These are phyloP conservation scores for Sarcophaga variegata DNA, from an alignment of 2,888 invertebrate species.

Conservation along the genomic window DNA sequence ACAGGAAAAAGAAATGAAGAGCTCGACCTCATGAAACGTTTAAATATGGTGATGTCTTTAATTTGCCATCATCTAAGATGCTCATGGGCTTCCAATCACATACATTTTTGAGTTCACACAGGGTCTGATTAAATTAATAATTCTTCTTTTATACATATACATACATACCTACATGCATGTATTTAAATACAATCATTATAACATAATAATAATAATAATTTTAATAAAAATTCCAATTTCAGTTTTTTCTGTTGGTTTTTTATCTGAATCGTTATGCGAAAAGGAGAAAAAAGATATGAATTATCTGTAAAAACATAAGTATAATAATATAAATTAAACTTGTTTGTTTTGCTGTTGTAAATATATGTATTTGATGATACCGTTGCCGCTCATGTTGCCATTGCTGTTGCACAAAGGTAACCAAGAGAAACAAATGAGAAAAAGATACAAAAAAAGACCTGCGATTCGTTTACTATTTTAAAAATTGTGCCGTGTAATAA, in stretches of 20 bases:
- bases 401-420: slow-evolving; percentile 10
- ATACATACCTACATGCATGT: background rate
- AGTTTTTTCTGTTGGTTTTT: no score
- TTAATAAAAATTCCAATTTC: background rate
- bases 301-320: background rate
- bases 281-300: background rate
- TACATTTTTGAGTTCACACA: no score
- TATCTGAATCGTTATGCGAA: no score
- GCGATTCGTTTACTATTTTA: background rate
- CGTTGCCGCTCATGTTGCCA: background rate
- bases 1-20: no score
- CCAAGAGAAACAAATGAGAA: slow-evolving; percentile 17
- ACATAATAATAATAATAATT: background rate
- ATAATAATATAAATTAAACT: slow-evolving; percentile 15
- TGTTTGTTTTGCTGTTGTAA: background rate
- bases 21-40: no score
- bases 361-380: no score
- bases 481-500: background rate
- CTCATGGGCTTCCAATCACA: no score
- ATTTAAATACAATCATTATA: background rate
- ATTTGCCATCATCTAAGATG: no score
- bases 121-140: no score
- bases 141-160: no score
- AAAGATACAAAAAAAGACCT: background rate
- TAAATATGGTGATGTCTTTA: no score